Base-by-base conservation (phyloP, 2,797 vertebrate species). In the Propithecus perrieri region DNA sequence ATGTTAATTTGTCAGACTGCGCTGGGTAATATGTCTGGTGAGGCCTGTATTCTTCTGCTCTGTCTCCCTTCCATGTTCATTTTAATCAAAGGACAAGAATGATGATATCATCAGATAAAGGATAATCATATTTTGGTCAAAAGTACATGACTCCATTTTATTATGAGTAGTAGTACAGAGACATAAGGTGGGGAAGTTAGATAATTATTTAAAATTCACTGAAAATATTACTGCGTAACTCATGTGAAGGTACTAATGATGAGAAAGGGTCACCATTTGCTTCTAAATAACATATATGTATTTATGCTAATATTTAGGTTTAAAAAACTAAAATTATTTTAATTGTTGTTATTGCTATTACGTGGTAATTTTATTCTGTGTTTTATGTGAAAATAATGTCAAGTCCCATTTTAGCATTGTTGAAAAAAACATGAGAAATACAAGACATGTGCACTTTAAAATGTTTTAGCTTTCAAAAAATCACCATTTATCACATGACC, bases 401-500 rank as follows among this genome's bases (percentile, higher is more conserved):
- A 78, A 14, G 5, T 48, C 61, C 8, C 15, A 74, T 69, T 87
- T 88, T 79, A 33, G 8, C 4, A 59, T 0, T 91, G n/a, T 43
- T 57, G 17, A 33, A 28, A 72, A 35, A 57, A n/a, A 72, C 53
- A 28, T 28, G 4, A 85, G 11, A 83, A 91, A 2, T 55, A 53
- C 1, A 90, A 94, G 94, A 86, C 11, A 63, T 53, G 43, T 67
- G 1, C 75, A n/a, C 5, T 69, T 95, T 72, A 41, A 90, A 78
- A 63, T 91, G 38, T 85, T 80, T 86, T 85, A 65, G 26, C 30
- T 87, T 83, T 96, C 76, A 81, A 95, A 95, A 95, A 98, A 61
- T n/a, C 94, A 93, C 55, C 61, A 85, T 97, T 97, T 97, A 75
- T 96, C 94, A 92, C 38, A 90, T 88, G 97, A 38, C 59, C 86